Evolutionary conservation across 2,113 vertebrate species (phyloP).

Genomic region (Xiphorhynchus elegans): DNA sequence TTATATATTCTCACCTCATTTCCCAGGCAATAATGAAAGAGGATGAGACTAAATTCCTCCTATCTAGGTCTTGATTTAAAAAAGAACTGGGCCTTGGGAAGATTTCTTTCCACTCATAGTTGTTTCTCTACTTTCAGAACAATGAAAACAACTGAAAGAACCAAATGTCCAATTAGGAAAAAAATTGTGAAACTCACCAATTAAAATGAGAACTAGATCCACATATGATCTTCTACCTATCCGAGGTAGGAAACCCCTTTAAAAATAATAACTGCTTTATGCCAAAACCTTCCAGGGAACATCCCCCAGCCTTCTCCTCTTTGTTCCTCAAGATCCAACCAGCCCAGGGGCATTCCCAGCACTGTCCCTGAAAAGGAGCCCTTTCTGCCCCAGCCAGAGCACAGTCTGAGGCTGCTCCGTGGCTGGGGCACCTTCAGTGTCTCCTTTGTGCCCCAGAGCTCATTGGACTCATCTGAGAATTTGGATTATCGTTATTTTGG

Average conservation of each 20-base stretch:
- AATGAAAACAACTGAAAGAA: background rate
- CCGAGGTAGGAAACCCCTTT: background rate
- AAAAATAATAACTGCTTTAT: background rate
- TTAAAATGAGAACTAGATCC: background rate
- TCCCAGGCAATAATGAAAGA: slow-evolving; percentile 58
- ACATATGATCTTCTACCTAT: background rate
- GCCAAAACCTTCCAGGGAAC: background rate
- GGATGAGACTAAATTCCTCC: slow-evolving; percentile 43
- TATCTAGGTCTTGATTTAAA: slow-evolving; percentile 24
- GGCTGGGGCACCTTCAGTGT: background rate
- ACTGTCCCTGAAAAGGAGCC: background rate
- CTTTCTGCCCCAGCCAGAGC: background rate
- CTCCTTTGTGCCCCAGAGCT: background rate
- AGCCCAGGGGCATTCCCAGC: background rate
- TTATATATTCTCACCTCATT: slow-evolving; percentile 64
- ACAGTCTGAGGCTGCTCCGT: background rate
- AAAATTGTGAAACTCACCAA: background rate
- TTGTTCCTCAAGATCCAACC: background rate
- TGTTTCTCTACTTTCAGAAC: slow-evolving; percentile 2
- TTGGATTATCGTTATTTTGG: background rate
- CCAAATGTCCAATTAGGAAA: background rate
- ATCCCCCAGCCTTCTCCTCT: background rate
- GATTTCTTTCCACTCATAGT: background rate
- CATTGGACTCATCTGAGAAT: background rate
- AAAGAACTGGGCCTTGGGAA: background rate